Percentiles rank a stretch among this genome's conserved stretches.
Conservation (phyloP, 2,797 vertebrate genomes). For the Peromyscus eremicus region DNA sequence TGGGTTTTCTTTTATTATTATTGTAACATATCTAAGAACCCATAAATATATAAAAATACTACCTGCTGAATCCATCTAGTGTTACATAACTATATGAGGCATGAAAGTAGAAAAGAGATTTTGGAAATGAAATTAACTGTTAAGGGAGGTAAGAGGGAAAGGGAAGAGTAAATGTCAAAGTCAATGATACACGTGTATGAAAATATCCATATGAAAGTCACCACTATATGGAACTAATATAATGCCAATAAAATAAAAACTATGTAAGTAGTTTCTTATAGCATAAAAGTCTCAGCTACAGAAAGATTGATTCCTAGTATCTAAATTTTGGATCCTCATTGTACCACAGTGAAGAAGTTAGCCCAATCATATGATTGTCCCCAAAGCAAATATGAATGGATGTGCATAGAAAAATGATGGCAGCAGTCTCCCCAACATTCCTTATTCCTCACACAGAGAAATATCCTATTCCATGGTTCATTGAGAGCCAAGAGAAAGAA, state of each 20-base stretch:
- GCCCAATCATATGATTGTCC: background rate
- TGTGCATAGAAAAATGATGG: background rate
- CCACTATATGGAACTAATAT: background rate
- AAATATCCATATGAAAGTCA: background rate
- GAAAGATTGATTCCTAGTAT: background rate
- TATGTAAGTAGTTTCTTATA: background rate
- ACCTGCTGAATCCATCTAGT: background rate
- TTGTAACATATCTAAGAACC: background rate
- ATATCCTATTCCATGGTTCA: background rate
- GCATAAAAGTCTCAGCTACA: slow-evolving; percentile 6
- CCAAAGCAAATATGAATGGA: background rate
- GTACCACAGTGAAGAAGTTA: background rate
- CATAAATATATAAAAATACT: background rate
- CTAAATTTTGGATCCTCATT: background rate
- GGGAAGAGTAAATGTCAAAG: background rate
- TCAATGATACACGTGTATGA: background rate
- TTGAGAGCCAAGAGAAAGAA: background rate
- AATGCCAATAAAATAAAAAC: background rate
- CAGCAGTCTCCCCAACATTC: background rate
- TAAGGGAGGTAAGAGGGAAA: too few species aligned
- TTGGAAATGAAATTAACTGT: background rate
- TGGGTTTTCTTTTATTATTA: background rate
- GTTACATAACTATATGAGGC: background rate
- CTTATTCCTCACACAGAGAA: background rate
- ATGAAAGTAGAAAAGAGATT: background rate